Evolutionary conservation across 2,888 invertebrate genomes (phyloP).

Genomic region (Ormyrus pomaceus): DNA sequence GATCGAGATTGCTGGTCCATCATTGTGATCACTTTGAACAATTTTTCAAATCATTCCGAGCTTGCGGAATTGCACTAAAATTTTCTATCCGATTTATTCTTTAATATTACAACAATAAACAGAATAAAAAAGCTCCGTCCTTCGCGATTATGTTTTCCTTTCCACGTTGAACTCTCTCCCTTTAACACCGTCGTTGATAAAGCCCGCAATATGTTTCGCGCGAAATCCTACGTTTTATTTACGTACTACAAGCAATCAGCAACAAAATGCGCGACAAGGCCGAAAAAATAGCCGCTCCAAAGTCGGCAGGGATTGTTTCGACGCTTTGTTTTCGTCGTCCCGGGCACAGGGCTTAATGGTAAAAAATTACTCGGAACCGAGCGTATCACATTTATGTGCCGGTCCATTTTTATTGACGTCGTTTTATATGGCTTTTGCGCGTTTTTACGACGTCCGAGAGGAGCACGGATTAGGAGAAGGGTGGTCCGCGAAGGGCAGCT

Average conservation of each 20-base stretch:
- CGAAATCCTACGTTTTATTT: slow-evolving; percentile 8
- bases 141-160: no score
- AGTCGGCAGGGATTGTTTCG: neutral
- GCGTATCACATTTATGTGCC: slow-evolving; percentile 11
- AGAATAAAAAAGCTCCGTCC: no score
- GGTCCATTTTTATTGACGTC: slow-evolving; percentile 26
- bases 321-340: neutral
- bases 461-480: neutral
- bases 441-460: neutral
- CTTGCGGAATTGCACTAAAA: no score
- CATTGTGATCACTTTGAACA: no score
- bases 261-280: neutral
- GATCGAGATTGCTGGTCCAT: no score
- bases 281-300: neutral
- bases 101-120: no score
- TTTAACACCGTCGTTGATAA: no score
- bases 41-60: no score
- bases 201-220: neutral
- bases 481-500: neutral
- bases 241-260: neutral
- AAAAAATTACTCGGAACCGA: slow-evolving; percentile 29
- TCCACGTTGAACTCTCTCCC: no score
- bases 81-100: no score
- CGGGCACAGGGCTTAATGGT: neutral
- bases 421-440: slow-evolving; percentile 1